Base-by-base conservation (phyloP, 2,888 invertebrate species). In the Lordiphosa fenestrarum region DNA sequence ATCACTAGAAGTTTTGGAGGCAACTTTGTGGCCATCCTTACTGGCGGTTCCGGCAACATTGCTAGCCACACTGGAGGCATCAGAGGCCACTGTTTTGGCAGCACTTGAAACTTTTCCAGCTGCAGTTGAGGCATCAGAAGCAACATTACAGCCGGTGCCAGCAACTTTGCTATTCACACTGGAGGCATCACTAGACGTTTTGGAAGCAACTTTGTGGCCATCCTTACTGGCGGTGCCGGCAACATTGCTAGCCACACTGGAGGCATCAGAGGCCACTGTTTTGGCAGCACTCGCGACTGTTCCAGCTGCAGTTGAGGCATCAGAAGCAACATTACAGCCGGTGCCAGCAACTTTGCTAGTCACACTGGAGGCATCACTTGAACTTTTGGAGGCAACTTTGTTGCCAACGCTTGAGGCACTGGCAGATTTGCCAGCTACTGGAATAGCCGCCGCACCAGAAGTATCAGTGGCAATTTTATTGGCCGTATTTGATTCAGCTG, bases 231-330 rank as follows among this genome's bases (percentile, higher is more conserved):
- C 44, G 4, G 30, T 23, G 15, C 10, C 38, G 0, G 46, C 62
- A 5, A 57, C 39, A 23, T 38, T 41, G 1, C 48, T 30, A 1
- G 44, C 67, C 1, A 41, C 35, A 6, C 50, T 49, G 0, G 47
- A 52, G 2, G 40, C 33, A 19, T 46, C 54, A 4, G 51, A 38
- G 0, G 38, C 54, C 21, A 38, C 42, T 0, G 41, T 23, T 0
- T 25, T 25, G 6, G 6, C 23, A 25, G 23, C 23, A 25, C 23
- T 6, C 6, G 23, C 6, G 6, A 6, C 23, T 6, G 1, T 25
- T 25, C 25, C 25, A 9, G 12, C 7, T 1, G 37, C 15, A 1
- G 15, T 30, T 7, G 42, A 13, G 30, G 42, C 42, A 39, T 39
- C 39, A 2, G 38, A 39, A 6, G 38, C 38, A 15, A 39, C 38